These are phyloP conservation scores for Chondrilla cf. caribensis DNA, from an alignment of 37 sponge, comb jelly and placozoan species.

Conservation along the genomic window DNA sequence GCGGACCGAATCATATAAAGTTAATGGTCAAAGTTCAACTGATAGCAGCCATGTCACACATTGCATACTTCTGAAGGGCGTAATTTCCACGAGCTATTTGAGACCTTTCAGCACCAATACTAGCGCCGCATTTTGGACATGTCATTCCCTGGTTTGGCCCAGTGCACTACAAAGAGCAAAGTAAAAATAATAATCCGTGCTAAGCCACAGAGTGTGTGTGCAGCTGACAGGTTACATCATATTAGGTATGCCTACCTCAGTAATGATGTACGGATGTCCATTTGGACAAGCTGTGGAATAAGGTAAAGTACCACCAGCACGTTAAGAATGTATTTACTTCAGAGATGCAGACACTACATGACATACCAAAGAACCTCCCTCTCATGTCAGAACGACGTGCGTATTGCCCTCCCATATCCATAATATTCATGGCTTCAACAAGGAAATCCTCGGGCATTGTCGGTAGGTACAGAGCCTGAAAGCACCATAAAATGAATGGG, in stretches of 20 bases:
- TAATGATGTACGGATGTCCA: constrained; percentile 12
- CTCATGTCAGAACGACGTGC: neutral
- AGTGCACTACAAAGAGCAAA: neutral
- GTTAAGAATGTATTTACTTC: neutral
- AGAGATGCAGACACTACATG: neutral
- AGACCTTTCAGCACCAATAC: neutral
- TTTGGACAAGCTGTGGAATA: constrained; percentile 6
- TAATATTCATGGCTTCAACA: constrained; percentile 10
- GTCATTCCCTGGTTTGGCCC: neutral
- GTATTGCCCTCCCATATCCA: constrained; percentile 18
- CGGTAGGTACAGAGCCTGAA: neutral
- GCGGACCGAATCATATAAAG: neutral
- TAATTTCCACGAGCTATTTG: constrained; percentile 4
- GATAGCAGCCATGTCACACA: neutral
- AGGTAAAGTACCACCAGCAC: neutral
- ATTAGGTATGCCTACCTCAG: neutral
- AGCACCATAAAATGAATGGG: too few relatives aligned
- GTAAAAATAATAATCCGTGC: too few relatives aligned
- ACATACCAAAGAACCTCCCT: constrained; percentile 15
- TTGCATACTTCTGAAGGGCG: neutral
- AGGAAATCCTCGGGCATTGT: constrained; percentile 23
- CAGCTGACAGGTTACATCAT: too few relatives aligned
- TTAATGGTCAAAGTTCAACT: too few relatives aligned
- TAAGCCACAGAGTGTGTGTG: too few relatives aligned
- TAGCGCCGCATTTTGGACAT: neutral